Evolutionary conservation across 2,888 invertebrate genomes (phyloP), one percentile per base, ranked within the genome.

Genomic region (Nasonia oneida): DNA sequence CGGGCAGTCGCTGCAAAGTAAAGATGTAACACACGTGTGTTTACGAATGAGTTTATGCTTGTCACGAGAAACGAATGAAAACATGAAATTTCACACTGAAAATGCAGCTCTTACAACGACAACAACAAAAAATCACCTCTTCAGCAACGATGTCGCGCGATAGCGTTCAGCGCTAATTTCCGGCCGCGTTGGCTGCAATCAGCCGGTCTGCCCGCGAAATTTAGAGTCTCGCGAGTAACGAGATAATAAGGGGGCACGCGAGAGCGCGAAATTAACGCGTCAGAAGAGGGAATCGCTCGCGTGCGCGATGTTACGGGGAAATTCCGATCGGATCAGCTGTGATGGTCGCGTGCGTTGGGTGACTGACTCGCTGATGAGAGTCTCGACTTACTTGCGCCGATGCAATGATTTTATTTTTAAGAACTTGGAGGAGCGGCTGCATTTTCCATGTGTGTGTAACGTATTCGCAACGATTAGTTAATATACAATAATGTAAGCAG

Each of bases 241-340:
- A 83, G 78, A 83, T 83, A 78, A 83, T 73, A 83, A 71, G 70
- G 50, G 57, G n/a, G 73, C 42, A 42, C 42, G 42, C 33, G 37
- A 39, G 23, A 1, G 29, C 8, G 39, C 84, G 64, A 84, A 84
- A 84, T 84, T 84, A 79, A 67, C 79, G 67, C 74, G 84, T 79
- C 84, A 75, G 73, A 37, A 37, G 50, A 50, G 42, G 12, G 39
- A 39, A 39, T n/a, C n/a, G 23, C 39, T 73, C 47, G 39, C 73
- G 73, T 42, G 39, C 42, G 23, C 42, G 14, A 42, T n/a, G 39
- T 4, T 73, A n/a, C n/a, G 18, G 3, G 73, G 71, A 8, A 42
- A 10, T 8, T 42, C 73, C n/a, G 23, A 42, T 73, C 73, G 42
- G 42, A 42, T 42, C 39, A 8, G 12, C 29, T 18, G 29, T 29